phyloP scores from a whole-genome alignment of 2,797 vertebrate genomes.

The Knipowitschia caucasica region DNA sequence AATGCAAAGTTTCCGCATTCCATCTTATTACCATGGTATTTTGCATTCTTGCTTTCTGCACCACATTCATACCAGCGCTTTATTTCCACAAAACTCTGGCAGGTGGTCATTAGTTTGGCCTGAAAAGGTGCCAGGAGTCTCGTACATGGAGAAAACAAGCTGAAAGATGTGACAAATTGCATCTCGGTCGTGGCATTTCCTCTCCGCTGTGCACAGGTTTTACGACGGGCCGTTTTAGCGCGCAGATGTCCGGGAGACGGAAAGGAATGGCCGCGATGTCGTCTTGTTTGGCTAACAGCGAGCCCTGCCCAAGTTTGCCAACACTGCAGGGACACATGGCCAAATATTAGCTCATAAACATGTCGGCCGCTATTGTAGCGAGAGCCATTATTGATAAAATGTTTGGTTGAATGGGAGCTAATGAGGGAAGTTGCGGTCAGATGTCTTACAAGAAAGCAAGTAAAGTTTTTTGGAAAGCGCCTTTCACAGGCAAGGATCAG shows the following conservation, averaged over 20 bases:
- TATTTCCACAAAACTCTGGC: background rate
- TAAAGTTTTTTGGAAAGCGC: no score
- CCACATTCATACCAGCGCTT: slow-evolving; percentile 5
- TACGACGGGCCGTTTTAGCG: slow-evolving; percentile 2
- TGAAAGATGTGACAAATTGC: slow-evolving; percentile 6
- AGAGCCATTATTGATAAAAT: background rate
- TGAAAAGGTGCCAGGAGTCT: slow-evolving; percentile 1
- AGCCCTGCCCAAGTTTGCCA: background rate
- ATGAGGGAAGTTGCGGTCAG: background rate
- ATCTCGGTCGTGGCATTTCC: background rate
- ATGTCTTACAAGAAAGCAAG: no score
- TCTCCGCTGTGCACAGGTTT: background rate
- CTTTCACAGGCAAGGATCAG: no score
- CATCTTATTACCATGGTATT: slow-evolving; percentile 4
- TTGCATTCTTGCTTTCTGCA: slow-evolving; percentile 10
- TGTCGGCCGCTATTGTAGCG: background rate
- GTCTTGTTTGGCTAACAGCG: background rate
- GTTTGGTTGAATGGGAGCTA: background rate
- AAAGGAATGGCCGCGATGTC: background rate
- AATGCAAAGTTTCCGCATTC: background rate
- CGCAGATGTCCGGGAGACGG: background rate
- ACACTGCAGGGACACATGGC: background rate
- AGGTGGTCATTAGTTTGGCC: slow-evolving; percentile 10
- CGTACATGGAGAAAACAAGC: slow-evolving; percentile 7
- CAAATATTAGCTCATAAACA: slow-evolving; percentile 2